Percentiles rank a stretch among this genome's conserved stretches.
Evolutionary conservation across 2,888 invertebrate species (phyloP).

Genomic region (Aspidapion aeneum): DNA sequence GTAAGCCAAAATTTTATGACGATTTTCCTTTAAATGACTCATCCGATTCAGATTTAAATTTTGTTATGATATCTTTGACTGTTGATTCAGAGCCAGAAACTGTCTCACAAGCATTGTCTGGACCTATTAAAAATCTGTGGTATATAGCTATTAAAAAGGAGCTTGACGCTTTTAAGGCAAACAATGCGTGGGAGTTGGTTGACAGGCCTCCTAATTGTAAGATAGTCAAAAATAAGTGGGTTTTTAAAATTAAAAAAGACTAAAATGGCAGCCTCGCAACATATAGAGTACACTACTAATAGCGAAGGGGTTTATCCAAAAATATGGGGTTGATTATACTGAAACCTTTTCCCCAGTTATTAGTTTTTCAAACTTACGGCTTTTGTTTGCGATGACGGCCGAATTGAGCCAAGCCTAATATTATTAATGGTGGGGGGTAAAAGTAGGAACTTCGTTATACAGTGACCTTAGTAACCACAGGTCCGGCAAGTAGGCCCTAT

Average conservation of each 20-base stretch:
- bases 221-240: conserved; percentile 29
- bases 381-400: neutral
- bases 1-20: conserved; percentile 12
- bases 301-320: conserved; percentile 16
- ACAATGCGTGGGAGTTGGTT: conserved; percentile 30
- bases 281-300: conserved; percentile 20
- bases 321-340: conserved; percentile 11
- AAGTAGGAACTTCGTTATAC: no score
- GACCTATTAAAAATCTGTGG: conserved; percentile 8
- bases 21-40: conserved; percentile 11
- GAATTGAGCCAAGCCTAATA: neutral
- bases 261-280: conserved; percentile 22
- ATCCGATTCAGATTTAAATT: conserved; percentile 7
- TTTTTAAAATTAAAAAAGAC: conserved; percentile 28
- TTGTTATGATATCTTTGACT: conserved; percentile 8
- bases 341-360: conserved; percentile 11
- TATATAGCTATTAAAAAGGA: conserved; percentile 12
- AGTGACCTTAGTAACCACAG: no score
- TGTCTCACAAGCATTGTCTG: conserved; percentile 14
- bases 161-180: conserved; percentile 16
- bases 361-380: neutral
- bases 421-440: no score
- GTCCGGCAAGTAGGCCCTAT: no score
- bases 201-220: conserved; percentile 22
- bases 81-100: conserved; percentile 9